Conservation (phyloP, 37 sponge, comb jelly and placozoan genomes). For the Diacarnus erythraeanus region DNA sequence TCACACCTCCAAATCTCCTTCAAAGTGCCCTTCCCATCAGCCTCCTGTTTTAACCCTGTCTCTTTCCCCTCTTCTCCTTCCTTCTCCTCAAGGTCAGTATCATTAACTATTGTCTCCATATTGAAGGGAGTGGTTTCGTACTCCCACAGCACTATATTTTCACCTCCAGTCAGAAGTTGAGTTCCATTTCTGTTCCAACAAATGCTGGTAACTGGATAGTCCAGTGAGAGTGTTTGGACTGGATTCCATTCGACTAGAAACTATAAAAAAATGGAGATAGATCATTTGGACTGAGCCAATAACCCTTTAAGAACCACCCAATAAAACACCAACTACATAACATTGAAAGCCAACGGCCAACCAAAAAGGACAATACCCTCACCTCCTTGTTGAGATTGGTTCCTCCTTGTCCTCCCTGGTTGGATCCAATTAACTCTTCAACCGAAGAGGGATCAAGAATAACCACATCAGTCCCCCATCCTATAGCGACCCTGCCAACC, state of each 20-base stretch:
- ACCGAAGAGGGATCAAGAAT: slow-evolving; percentile 57
- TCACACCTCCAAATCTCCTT: slow-evolving; percentile 47
- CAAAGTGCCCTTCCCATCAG: slow-evolving; percentile 6
- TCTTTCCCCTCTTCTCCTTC: slow-evolving; percentile 3
- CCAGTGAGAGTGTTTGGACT: slow-evolving; percentile 26
- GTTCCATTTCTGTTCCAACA: slow-evolving; percentile 59
- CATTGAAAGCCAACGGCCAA: too few relatives aligned
- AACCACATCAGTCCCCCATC: slow-evolving; percentile 61
- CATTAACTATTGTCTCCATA: neutral
- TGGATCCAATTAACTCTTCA: neutral
- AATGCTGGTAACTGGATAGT: slow-evolving; percentile 24
- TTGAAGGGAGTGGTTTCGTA: neutral
- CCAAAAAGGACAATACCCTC: too few relatives aligned
- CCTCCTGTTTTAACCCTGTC: neutral
- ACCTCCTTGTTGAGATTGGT: neutral
- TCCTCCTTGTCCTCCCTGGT: neutral
- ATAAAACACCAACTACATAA: too few relatives aligned
- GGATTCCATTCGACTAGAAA: slow-evolving; percentile 19
- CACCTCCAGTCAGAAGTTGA: slow-evolving; percentile 58
- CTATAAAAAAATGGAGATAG: neutral
- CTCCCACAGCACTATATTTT: slow-evolving; percentile 45
- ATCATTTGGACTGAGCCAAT: too few relatives aligned
- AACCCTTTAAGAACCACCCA: too few relatives aligned
- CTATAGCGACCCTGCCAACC: slow-evolving; percentile 72
- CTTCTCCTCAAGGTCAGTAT: neutral